Base-by-base conservation (phyloP, 1,140 invertebrate species). In the Trachymyrmex septentrionalis region DNA sequence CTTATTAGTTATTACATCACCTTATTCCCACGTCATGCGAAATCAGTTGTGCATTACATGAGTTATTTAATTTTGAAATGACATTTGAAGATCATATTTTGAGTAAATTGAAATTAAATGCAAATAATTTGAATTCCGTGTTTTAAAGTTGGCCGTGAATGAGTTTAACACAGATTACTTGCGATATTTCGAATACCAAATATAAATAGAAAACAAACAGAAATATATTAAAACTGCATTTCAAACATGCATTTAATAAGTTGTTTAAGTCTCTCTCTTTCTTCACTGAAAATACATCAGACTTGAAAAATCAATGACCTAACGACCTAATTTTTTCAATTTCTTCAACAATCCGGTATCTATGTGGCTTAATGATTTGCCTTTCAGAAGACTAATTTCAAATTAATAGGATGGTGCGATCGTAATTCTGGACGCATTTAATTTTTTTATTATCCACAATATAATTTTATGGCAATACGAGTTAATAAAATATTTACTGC, bases 1-100 rank as follows among this genome's bases (percentile, higher is more conserved):
- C 24, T 34, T 27, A 14, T 38, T 38, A 38, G 34, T 38, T 38
- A 38, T 84, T 84, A 27, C 69, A 61, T 84, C 80, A 84, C 19
- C 9, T 44, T 24, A 21, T 61, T 61, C 5, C 19, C 14, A 57
- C 66, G 34, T 10, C 16, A 12, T 24, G 38, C 14, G 30, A 48
- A 14, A 30, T 48, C 30, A 59, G 34, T 38, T 38, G 34, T 50
- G 38, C 21, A 48, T 61, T 24, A 48, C 38, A 44, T 14, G 66
- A 48, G 3, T 30, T 16, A 30, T 38, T 57, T n/a, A 57, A 21
- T 69, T 78, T 7, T 1, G 27, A 63, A 63, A 12, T 27, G 9
- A 44, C 19, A 24, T 24, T 69, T 69, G 5, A 24, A 69, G 55
- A 59, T 76, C 2, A 59, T 9, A 34, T 59, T 76, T 38, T 44